phyloP scores from a whole-genome alignment of 2,113 vertebrate genomes.

The Rhineura floridana region DNA sequence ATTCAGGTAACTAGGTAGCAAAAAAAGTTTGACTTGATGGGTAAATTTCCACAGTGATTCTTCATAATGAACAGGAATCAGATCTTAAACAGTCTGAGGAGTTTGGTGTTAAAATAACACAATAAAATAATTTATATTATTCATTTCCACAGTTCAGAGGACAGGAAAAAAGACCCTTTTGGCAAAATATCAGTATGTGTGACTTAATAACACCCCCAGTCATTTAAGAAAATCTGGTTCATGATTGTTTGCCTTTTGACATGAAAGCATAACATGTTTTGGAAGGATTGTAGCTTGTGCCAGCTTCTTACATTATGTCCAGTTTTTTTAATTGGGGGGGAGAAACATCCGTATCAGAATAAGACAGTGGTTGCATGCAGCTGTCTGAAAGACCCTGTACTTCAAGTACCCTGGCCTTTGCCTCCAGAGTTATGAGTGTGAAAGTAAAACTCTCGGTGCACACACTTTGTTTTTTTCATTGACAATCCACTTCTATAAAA shows the following conservation, averaged over 20 bases:
- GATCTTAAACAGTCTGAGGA: slow-evolving; percentile 5
- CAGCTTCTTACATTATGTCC: slow-evolving; percentile 46
- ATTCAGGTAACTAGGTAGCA: slow-evolving; percentile 8
- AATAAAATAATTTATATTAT: slow-evolving; percentile 42
- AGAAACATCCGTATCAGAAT: slow-evolving; percentile 36
- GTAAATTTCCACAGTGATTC: slow-evolving; percentile 44
- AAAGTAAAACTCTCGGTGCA: slow-evolving; percentile 56
- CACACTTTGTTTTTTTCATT: slow-evolving; percentile 47
- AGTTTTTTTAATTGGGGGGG: slow-evolving; percentile 31
- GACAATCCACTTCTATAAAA: slow-evolving; percentile 33
- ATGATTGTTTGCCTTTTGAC: slow-evolving; percentile 35
- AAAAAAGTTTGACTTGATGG: background rate
- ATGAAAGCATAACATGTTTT: slow-evolving; percentile 52
- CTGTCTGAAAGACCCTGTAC: background rate
- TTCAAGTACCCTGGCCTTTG: slow-evolving; percentile 40
- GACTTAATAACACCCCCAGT: slow-evolving; percentile 45
- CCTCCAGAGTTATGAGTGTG: slow-evolving; percentile 48
- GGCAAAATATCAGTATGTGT: slow-evolving; percentile 57
- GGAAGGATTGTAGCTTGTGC: slow-evolving; percentile 10
- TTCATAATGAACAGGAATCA: slow-evolving; percentile 38
- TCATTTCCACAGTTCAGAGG: slow-evolving; percentile 52
- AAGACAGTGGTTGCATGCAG: accelerated
- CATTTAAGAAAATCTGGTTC: slow-evolving; percentile 48
- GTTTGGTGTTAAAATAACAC: background rate
- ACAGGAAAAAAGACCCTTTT: slow-evolving; percentile 63